Percentiles rank a stretch among this genome's conserved stretches.
These are phyloP conservation scores for Microtus montanus DNA, from an alignment of 2,113 vertebrate genomes.

Conservation along the genomic window DNA sequence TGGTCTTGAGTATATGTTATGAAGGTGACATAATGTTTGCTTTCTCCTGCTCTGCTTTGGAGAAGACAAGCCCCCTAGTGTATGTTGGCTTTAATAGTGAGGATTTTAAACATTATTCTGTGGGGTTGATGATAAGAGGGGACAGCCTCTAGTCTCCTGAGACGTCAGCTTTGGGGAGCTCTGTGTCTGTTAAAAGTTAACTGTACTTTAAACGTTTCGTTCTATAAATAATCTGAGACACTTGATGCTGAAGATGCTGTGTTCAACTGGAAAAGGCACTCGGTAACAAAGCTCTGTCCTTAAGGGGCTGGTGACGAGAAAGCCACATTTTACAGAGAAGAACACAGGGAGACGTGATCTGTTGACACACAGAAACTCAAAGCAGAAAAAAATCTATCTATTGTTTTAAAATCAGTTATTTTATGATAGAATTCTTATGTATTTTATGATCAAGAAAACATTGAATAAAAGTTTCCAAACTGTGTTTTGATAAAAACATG, in stretches of 20 bases:
- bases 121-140: not conserved
- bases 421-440: not conserved
- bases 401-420: not conserved
- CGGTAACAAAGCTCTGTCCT: not conserved
- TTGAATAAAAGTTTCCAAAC: not conserved
- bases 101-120: not conserved
- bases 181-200: not conserved
- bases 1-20: not conserved
- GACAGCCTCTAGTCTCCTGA: not conserved
- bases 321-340: not conserved
- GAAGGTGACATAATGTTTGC: not conserved
- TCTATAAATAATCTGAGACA: not conserved
- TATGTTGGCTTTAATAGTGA: not conserved
- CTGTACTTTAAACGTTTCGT: not conserved
- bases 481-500: conserved; percentile 4
- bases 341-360: not conserved
- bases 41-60: not conserved
- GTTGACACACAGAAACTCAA: no score
- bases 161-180: not conserved
- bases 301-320: not conserved
- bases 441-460: not conserved
- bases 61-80: not conserved
- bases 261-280: not conserved
- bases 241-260: not conserved
- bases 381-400: not conserved